Evolutionary conservation across 2,797 vertebrate genomes (phyloP).

Genomic region (Trematomus bernacchii): DNA sequence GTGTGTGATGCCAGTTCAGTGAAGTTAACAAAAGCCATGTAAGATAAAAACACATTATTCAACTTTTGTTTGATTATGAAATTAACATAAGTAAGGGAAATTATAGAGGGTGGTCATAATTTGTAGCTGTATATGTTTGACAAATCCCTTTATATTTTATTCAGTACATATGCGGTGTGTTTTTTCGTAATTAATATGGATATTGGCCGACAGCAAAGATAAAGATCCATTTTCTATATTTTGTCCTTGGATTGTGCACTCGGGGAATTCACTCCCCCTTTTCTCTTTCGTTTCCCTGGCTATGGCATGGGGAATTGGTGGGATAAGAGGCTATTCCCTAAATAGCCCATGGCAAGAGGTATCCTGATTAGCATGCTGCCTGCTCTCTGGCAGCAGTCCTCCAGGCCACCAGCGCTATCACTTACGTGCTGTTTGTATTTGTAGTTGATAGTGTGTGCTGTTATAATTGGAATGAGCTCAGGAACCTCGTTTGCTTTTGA

Average conservation of each 20-base stretch:
- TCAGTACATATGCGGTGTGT: slow-evolving; percentile 69
- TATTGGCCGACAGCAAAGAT: slow-evolving; percentile 88
- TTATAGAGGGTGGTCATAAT: slow-evolving; percentile 43
- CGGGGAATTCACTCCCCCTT: slow-evolving; percentile 83
- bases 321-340: slow-evolving; percentile 90
- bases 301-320: slow-evolving; percentile 83
- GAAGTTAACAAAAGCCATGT: slow-evolving; percentile 18
- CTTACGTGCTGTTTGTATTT: slow-evolving; percentile 91
- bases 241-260: slow-evolving; percentile 87
- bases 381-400: slow-evolving; percentile 87
- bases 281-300: slow-evolving; percentile 80
- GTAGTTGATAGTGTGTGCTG: slow-evolving; percentile 88
- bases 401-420: slow-evolving; percentile 88
- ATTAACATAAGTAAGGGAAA: slow-evolving; percentile 46
- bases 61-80: slow-evolving; percentile 38
- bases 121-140: slow-evolving; percentile 63
- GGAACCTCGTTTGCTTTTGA: slow-evolving; percentile 89
- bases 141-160: slow-evolving; percentile 80
- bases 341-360: slow-evolving; percentile 90
- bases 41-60: slow-evolving; percentile 1
- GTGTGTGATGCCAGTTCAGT: slow-evolving; percentile 22
- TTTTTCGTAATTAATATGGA: slow-evolving; percentile 86
- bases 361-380: slow-evolving; percentile 90
- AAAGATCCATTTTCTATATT: slow-evolving; percentile 88
- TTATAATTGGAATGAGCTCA: slow-evolving; percentile 89